Base-by-base conservation (phyloP, 2,797 vertebrate species). In the Psittacula derbiana region DNA sequence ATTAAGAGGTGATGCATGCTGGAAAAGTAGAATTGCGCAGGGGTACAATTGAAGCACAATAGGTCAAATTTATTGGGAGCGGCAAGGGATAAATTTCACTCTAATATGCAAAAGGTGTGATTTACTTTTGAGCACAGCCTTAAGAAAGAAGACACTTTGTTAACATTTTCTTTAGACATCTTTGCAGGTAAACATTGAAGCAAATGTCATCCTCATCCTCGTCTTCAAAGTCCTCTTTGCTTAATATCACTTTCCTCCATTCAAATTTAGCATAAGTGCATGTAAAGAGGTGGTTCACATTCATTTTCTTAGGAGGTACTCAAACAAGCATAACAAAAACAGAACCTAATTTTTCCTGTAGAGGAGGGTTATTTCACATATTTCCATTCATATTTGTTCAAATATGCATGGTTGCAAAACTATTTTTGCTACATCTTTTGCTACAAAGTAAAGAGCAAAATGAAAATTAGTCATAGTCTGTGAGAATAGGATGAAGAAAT, bases 401-500 rank as follows among this genome's bases (percentile, higher is more conserved):
- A 44, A 50, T 79, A 12, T 72, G 16, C 62, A 47, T 94, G 24
- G 70, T 82, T 84, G 70, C 25, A 73, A 84, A 62, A 31, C 27
- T 73, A 44, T 33, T 80, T 96, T 92, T 92, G 20, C 28, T 33
- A 10, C 44, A 58, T 79, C 41, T 4, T 72, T 86, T 92, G 47
- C 64, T 94, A 52, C 6, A 17, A 86, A 85, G 19, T 62, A 87
- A 90, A 94, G 27, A 90, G 4, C 27, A 86, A 92, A 83, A 67
- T 43, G 71, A 86, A 73, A 86, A 91, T 85, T 96, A 96, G 86
- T 96, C 95, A 88, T 50, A 86, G 38, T 74, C 43, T 84, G 57
- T 94, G 58, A 88, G 92, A 95, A 76, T 7, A 92, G 6, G 70
- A 95, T 78, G 80, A 92, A 94, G 71, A 80, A 92, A 73, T 23